These are phyloP conservation scores for Sturnus vulgaris DNA, from an alignment of 2,113 vertebrate genomes.

Conservation along the genomic window DNA sequence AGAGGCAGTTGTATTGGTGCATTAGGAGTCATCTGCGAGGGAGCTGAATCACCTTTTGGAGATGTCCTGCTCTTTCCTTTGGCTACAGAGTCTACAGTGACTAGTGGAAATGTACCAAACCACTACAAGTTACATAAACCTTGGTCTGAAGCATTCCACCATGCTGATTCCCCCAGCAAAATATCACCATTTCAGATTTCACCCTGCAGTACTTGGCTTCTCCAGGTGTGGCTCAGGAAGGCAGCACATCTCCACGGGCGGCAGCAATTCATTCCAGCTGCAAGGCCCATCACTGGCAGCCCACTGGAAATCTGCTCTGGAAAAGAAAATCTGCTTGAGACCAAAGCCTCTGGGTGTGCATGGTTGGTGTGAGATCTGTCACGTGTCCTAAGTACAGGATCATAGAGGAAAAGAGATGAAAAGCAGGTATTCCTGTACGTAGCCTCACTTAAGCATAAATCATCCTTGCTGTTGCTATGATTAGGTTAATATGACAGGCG, in stretches of 20 bases:
- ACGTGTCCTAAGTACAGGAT: fast-evolving
- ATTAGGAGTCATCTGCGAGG: not conserved
- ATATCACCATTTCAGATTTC: not conserved
- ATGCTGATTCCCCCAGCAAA: fast-evolving
- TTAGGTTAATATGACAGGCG: not conserved
- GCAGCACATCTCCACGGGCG: fast-evolving
- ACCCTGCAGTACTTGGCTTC: not conserved
- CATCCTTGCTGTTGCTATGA: not conserved
- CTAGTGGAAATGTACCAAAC: not conserved
- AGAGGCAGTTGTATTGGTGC: not conserved
- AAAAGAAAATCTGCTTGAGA: not conserved
- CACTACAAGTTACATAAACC: not conserved
- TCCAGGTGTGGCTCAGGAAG: not conserved
- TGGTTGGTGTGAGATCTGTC: fast-evolving
- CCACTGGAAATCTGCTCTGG: not conserved
- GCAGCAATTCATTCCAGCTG: not conserved
- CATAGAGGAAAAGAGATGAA: not conserved
- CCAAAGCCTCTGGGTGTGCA: not conserved
- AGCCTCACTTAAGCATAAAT: not conserved
- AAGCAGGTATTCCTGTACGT: not conserved
- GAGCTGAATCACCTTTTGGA: not conserved
- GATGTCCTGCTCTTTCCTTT: not conserved
- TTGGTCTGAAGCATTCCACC: not conserved
- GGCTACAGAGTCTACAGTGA: not conserved
- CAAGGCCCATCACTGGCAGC: not conserved